phyloP scores from a whole-genome alignment of 1,140 invertebrate species.

The Drosophila ercepeae region DNA sequence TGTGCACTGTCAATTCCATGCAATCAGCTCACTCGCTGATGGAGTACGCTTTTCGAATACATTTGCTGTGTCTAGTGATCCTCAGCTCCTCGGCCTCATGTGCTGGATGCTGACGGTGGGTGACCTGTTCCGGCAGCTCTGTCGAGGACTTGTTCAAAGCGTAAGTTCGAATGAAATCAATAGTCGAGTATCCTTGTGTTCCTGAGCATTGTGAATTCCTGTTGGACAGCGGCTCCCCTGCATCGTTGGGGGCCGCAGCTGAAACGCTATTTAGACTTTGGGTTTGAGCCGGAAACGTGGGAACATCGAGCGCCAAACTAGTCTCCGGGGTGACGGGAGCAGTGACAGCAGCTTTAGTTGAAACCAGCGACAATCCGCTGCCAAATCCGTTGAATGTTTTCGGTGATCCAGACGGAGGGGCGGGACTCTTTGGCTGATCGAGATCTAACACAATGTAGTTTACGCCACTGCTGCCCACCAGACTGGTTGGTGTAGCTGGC shows the following conservation, averaged over 20 bases:
- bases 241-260: conserved; percentile 39
- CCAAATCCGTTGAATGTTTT: conserved; percentile 66
- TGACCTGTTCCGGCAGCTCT: conserved; percentile 81
- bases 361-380: conserved; percentile 77
- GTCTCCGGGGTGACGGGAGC: conserved; percentile 51
- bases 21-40: conserved; percentile 85
- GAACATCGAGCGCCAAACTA: conserved; percentile 13
- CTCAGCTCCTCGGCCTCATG: conserved; percentile 86
- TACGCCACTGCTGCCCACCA: conserved; percentile 37
- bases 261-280: conserved; percentile 33
- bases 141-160: conserved; percentile 90
- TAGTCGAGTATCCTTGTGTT: conserved; percentile 91
- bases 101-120: conserved; percentile 53
- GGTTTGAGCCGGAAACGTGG: conserved; percentile 16
- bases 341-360: conserved; percentile 10
- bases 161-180: conserved; percentile 96
- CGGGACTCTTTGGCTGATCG: conserved; percentile 74
- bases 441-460: conserved; percentile 81
- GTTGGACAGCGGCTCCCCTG: neutral
- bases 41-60: conserved; percentile 85
- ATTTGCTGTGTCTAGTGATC: conserved; percentile 85
- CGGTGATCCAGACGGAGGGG: conserved; percentile 51
- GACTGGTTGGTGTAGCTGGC: conserved; percentile 50
- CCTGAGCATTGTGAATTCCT: conserved; percentile 14
- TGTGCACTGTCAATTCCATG: conserved; percentile 9